Conservation (phyloP, 2,888 invertebrate genomes). For the Limnephilus marmoratus region DNA sequence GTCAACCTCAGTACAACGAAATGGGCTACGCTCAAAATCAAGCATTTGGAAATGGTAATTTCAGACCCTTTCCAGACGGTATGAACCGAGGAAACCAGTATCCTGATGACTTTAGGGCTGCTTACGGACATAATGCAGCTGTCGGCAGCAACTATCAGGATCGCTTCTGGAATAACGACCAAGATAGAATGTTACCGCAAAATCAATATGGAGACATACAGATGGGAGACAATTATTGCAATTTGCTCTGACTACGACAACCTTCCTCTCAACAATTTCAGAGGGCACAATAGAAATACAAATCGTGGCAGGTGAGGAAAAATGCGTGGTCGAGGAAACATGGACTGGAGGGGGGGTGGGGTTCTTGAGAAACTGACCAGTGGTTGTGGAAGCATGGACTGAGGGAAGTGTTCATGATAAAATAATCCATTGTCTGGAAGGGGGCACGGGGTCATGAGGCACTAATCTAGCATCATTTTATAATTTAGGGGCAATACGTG, state of each 20-base stretch:
- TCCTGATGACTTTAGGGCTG: not conserved
- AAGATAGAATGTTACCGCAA: slow-evolving; percentile 19
- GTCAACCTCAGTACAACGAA: not conserved
- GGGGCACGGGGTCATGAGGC: no score
- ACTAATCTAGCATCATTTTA: no score
- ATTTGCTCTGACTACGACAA: not conserved
- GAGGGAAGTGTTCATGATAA: no score
- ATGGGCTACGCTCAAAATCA: slow-evolving; percentile 11
- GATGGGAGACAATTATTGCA: slow-evolving; percentile 5
- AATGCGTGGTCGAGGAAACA: not conserved
- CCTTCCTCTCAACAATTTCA: slow-evolving; percentile 15
- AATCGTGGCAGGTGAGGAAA: not conserved
- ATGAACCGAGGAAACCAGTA: slow-evolving; percentile 3
- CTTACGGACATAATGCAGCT: not conserved
- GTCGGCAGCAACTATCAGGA: not conserved
- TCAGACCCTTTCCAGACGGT: not conserved
- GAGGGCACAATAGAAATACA: slow-evolving; percentile 15
- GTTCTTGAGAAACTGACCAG: not conserved
- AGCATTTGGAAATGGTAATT: slow-evolving; percentile 6
- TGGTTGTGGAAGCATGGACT: not conserved
- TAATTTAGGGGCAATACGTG: no score
- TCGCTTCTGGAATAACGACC: not conserved
- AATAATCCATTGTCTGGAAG: no score
- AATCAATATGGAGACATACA: not conserved
- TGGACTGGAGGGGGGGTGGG: slow-evolving; percentile 13